A percentile compares a stretch with the other conserved stretches of the same genome.
These are phyloP conservation scores for Alviniconcha marisindica DNA, from an alignment of 1,140 invertebrate genomes.

Conservation along the genomic window DNA sequence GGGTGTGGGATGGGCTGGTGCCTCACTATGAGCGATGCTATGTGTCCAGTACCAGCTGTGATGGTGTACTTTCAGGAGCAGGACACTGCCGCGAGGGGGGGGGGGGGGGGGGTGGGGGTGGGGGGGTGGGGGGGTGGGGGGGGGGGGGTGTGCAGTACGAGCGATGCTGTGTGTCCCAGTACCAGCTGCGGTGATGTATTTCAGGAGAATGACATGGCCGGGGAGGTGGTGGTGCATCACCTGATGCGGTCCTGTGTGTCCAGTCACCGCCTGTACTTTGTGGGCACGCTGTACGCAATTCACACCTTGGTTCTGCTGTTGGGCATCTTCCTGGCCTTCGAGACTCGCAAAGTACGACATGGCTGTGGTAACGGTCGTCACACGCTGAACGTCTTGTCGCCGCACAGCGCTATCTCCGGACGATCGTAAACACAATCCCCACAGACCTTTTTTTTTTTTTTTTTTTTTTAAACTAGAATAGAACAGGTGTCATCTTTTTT, in stretches of 20 bases:
- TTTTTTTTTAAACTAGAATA: no score
- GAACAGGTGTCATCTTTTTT: neutral
- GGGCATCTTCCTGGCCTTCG: conserved; percentile 59
- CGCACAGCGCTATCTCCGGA: neutral
- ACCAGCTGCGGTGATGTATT: no score
- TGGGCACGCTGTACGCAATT: conserved; percentile 45
- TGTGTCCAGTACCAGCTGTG: no score
- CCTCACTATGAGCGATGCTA: no score
- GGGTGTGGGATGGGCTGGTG: no score
- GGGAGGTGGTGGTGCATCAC: conserved; percentile 26
- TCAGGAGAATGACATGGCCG: conserved; percentile 32
- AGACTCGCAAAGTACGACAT: conserved; percentile 52
- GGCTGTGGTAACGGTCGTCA: neutral
- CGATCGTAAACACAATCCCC: conserved; percentile 36
- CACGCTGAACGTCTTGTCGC: neutral
- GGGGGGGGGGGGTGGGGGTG: no score
- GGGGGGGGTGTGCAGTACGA: no score
- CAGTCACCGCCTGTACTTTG: conserved; percentile 44
- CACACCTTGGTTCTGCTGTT: conserved; percentile 54
- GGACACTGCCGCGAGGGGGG: no score
- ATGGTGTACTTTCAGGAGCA: no score
- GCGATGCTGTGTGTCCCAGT: no score
- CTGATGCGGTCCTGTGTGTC: conserved; percentile 34
- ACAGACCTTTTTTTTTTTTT: neutral
- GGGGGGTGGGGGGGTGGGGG: no score